Evolutionary conservation across 2,888 invertebrate species (phyloP).

Genomic region (Operophtera brumata): DNA sequence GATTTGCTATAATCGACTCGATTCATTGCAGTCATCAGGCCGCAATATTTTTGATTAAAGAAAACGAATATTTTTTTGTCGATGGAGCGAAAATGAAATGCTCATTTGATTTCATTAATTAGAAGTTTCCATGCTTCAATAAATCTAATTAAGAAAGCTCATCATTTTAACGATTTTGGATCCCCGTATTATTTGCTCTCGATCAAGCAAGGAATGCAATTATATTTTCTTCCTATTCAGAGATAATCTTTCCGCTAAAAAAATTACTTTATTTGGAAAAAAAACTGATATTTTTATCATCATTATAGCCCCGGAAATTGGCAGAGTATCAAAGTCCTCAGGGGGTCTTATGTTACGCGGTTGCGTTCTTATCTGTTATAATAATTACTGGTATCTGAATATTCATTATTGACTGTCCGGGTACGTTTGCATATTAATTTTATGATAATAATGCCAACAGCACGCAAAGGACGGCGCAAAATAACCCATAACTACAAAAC

Average conservation of each 20-base stretch:
- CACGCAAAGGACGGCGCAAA: neutral
- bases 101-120: too few species aligned
- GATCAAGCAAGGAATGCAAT: neutral
- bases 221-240: neutral
- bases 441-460: neutral
- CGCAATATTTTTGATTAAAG: too few species aligned
- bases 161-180: neutral
- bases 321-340: conserved; percentile 7
- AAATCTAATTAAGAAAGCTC: neutral
- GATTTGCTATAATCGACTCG: neutral
- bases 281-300: neutral
- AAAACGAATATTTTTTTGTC: too few species aligned
- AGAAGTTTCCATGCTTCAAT: neutral
- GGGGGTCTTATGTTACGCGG: conserved; percentile 14
- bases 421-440: conserved; percentile 7
- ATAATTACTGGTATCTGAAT: conserved; percentile 15
- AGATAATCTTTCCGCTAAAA: neutral
- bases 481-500: neutral
- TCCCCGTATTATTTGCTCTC: neutral
- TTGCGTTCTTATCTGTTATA: conserved; percentile 6
- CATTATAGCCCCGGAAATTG: conserved; percentile 5
- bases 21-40: too few species aligned
- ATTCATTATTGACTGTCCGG: conserved; percentile 9
- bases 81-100: too few species aligned
- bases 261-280: neutral